These are phyloP conservation scores for Erythrolamprus reginae DNA, from an alignment of 2,113 vertebrate genomes.

Conservation along the genomic window DNA sequence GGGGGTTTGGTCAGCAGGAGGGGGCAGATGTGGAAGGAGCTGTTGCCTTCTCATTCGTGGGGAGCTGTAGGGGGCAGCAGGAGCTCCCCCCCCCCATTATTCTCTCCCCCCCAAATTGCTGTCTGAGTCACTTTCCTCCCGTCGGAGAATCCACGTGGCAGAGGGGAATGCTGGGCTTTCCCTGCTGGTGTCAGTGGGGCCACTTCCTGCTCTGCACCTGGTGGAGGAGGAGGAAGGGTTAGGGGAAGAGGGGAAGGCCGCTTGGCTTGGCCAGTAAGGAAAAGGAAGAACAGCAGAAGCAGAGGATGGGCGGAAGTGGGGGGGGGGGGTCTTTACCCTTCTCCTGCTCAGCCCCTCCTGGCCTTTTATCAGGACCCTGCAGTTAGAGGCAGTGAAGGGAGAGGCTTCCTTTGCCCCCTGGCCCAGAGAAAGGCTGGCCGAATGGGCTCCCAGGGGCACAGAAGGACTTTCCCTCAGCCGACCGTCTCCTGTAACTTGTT, in stretches of 20 bases:
- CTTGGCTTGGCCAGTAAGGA: neutral
- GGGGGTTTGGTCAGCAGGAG: neutral
- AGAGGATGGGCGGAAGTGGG: too few relatives aligned
- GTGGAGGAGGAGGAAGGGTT: too few relatives aligned
- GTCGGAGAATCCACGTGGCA: neutral
- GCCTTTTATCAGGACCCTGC: neutral
- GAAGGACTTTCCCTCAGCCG: neutral
- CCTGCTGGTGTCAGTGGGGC: neutral
- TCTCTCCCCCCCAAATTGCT: neutral
- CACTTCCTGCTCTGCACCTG: neutral
- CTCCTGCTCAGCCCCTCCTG: neutral
- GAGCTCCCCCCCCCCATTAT: neutral
- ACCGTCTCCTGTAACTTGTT: neutral
- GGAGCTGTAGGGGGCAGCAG: neutral
- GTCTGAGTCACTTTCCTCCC: too few relatives aligned
- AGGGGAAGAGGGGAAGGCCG: neutral
- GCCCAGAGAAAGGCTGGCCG: neutral
- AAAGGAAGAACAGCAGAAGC: neutral
- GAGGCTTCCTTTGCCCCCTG: neutral
- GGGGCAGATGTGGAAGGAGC: neutral
- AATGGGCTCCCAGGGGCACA: neutral
- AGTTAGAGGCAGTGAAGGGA: neutral
- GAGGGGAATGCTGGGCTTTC: neutral
- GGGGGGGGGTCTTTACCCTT: neutral
- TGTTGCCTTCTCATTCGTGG: neutral